Evolutionary conservation across 2,797 vertebrate species (phyloP).

Genomic region (Syngnathus rostellatus): DNA sequence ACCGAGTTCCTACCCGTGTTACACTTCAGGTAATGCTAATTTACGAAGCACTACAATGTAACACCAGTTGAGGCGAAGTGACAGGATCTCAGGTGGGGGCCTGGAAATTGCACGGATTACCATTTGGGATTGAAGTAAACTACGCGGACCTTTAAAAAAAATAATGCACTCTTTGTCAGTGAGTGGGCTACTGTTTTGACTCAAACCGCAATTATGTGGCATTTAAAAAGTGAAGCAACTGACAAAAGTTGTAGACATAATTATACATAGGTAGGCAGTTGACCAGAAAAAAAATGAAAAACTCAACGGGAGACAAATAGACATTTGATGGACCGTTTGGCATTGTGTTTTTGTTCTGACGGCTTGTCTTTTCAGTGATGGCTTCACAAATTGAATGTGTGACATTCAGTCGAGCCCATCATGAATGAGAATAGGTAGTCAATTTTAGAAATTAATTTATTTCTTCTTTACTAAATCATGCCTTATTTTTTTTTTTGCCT

Average conservation of each 20-base stretch:
- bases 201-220: conserved; percentile 58
- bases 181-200: conserved; percentile 58
- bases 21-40: conserved; percentile 57
- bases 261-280: background rate
- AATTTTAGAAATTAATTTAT: background rate
- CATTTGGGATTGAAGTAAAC: conserved; percentile 61
- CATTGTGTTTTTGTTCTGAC: background rate
- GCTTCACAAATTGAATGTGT: background rate
- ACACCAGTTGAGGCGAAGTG: conserved; percentile 49
- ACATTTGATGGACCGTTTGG: background rate
- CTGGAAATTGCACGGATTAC: conserved; percentile 51
- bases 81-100: conserved; percentile 53
- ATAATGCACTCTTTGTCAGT: conserved; percentile 51
- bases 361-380: background rate
- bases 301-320: background rate
- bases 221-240: conserved; percentile 29
- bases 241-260: background rate
- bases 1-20: conserved; percentile 27
- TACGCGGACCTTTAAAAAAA: conserved; percentile 43
- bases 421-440: background rate
- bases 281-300: background rate
- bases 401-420: background rate
- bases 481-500: background rate
- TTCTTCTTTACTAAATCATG: background rate
- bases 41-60: conserved; percentile 51